phyloP scores from a whole-genome alignment of 1,140 invertebrate genomes.

The Musca vetustissima region DNA sequence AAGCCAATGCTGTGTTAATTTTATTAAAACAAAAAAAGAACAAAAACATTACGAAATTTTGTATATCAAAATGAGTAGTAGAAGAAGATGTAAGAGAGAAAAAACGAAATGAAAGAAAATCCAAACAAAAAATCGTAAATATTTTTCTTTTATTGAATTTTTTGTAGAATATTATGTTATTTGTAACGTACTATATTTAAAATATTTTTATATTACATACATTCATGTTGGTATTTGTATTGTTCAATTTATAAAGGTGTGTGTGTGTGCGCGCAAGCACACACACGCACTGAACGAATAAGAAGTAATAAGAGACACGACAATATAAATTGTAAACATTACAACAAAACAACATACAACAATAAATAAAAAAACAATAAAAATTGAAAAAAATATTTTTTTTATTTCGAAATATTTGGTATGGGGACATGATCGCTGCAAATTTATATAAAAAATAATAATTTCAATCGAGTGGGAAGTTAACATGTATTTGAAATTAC shows the following conservation, averaged over 20 bases:
- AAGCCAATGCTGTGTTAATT: slow-evolving; percentile 52
- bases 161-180: slow-evolving; percentile 23
- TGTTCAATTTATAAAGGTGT: slow-evolving; percentile 5
- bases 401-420: no score
- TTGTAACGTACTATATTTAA: slow-evolving; percentile 24
- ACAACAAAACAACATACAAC: slow-evolving; percentile 16
- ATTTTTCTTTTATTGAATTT: slow-evolving; percentile 15
- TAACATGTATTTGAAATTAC: no score
- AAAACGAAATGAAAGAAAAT: not conserved
- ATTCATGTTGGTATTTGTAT: slow-evolving; percentile 7
- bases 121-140: not conserved
- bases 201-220: slow-evolving; percentile 22
- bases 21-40: slow-evolving; percentile 25
- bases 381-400: slow-evolving; percentile 18
- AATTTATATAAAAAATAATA: no score
- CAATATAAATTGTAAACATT: slow-evolving; percentile 20
- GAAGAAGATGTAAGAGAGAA: slow-evolving; percentile 7
- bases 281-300: not conserved
- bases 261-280: no score
- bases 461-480: no score
- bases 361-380: slow-evolving; percentile 19
- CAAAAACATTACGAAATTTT: slow-evolving; percentile 10
- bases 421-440: no score
- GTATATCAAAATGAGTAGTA: no score
- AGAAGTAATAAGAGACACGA: not conserved